phyloP scores from a whole-genome alignment of 2,888 invertebrate genomes.

The Drosophila pseudotakahashii region DNA sequence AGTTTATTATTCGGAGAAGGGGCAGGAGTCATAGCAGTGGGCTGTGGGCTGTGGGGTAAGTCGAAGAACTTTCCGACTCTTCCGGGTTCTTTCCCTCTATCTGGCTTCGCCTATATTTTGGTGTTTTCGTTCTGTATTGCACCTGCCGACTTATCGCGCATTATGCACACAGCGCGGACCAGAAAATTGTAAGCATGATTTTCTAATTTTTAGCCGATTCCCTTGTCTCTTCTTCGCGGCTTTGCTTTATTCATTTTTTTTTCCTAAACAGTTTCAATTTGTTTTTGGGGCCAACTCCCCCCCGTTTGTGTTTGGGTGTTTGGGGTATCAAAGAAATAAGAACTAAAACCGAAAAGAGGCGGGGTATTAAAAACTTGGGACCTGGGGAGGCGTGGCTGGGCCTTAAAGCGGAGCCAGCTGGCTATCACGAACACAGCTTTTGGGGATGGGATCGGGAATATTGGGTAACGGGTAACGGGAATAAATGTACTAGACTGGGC shows the following conservation, averaged over 20 bases:
- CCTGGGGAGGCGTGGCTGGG: conserved; percentile 13
- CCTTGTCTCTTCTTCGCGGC: conserved; percentile 25
- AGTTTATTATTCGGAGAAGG: conserved; percentile 28
- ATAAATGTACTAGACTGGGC: not conserved
- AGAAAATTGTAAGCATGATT: conserved; percentile 60
- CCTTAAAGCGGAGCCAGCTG: conserved; percentile 53
- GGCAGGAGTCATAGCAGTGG: conserved; percentile 1
- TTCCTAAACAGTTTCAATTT: conserved; percentile 46
- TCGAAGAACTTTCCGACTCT: conserved; percentile 51
- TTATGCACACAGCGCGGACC: conserved; percentile 58
- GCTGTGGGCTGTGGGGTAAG: conserved; percentile 3
- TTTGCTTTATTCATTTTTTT: conserved; percentile 1
- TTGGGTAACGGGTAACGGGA: conserved; percentile 45
- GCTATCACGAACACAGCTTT: conserved; percentile 70
- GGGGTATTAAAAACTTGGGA: conserved; percentile 1
- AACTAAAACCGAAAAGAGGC: conserved; percentile 35
- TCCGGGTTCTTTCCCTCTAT: conserved; percentile 63
- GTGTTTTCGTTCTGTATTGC: conserved; percentile 58
- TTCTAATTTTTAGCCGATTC: conserved; percentile 62
- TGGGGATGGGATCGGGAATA: conserved; percentile 30
- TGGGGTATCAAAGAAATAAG: conserved; percentile 46
- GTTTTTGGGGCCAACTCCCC: conserved; percentile 26
- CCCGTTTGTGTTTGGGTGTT: conserved; percentile 26
- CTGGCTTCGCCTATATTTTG: conserved; percentile 31
- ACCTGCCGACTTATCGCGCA: conserved; percentile 69